Base-by-base conservation (phyloP, 2,113 vertebrate species). In the Nansenia antarctica region DNA sequence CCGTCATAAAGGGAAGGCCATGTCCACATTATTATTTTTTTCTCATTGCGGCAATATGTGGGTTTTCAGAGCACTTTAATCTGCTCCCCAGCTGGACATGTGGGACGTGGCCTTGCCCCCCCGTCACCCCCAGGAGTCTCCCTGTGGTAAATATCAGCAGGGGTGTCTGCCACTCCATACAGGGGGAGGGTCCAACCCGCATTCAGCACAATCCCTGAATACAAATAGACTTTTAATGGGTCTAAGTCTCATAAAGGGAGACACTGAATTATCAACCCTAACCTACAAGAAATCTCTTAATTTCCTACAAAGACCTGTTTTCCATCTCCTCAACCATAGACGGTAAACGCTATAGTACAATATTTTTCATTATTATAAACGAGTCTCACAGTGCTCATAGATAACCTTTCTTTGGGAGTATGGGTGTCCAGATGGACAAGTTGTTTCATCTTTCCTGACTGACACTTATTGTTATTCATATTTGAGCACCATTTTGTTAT, bases 11-110 rank as follows among this genome's bases (percentile, higher is more conserved):
- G 79, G 78, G 88, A 91, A 91, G 90, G 89, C 89, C 88, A 88
- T 90, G 82, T 92, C 85, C 87, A 73, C 80, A 77, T 90, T 89
- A 89, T 92, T 88, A 87, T 90, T 87, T 88, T 87, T 88, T 91
- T 89, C 77, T 89, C 83, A 86, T 85, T 71, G 81, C 85, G 76
- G 80, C 82, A 79, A 84, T 84, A 76, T 87, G 80, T 58, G 74
- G 80, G 68, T 89, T 91, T 89, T 88, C 73, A 81, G 73, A 85
- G 86, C 80, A 72, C 86, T 91, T 91, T 92, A 91, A 92, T 93
- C 89, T 91, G 87, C 79, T 87, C 80, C 71, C 78, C 78, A 78
- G 83, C 70, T 71, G 68, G 85, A 89, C 86, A 87, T 66, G 82
- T 88, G 88, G 88, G 84, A 89, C 72, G 55, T 76, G 86, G 88